Conservation (phyloP, 2,797 vertebrate species). For the Gadopsis marmoratus region DNA sequence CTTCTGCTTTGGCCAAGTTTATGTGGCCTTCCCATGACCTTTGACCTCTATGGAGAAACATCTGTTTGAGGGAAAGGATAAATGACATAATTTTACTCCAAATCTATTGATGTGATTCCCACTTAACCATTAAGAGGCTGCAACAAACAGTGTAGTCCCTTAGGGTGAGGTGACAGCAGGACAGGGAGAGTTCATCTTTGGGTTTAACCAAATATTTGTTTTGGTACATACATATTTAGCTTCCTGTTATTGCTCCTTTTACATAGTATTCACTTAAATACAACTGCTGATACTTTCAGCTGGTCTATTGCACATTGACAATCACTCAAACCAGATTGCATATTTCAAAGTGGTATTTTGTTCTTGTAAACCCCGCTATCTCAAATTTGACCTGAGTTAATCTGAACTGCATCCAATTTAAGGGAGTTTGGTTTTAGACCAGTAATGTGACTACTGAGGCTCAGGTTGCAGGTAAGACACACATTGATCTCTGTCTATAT, state of each 20-base stretch:
- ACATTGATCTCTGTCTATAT: constrained; percentile 45
- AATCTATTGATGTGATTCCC: constrained; percentile 73
- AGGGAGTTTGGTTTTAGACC: constrained; percentile 49
- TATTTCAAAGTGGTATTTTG: constrained; percentile 35
- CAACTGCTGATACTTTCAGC: constrained; percentile 10
- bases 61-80: constrained; percentile 77
- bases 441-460: constrained; percentile 53
- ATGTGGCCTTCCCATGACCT: constrained; percentile 71
- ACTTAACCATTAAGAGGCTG: constrained; percentile 32
- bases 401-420: constrained; percentile 50
- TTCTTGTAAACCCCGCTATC: constrained; percentile 15
- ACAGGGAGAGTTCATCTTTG: not conserved
- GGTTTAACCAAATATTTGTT: constrained; percentile 22
- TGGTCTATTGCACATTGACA: constrained; percentile 4
- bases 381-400: constrained; percentile 51
- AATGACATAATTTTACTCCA: constrained; percentile 65
- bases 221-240: not conserved
- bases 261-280: not conserved
- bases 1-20: constrained; percentile 75
- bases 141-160: constrained; percentile 19
- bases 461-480: constrained; percentile 69
- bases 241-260: not conserved
- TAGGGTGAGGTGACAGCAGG: constrained; percentile 19
- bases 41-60: constrained; percentile 71
- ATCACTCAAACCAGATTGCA: not conserved